phyloP scores from a whole-genome alignment of 2,113 vertebrate species.

The Seriola quinqueradiata region DNA sequence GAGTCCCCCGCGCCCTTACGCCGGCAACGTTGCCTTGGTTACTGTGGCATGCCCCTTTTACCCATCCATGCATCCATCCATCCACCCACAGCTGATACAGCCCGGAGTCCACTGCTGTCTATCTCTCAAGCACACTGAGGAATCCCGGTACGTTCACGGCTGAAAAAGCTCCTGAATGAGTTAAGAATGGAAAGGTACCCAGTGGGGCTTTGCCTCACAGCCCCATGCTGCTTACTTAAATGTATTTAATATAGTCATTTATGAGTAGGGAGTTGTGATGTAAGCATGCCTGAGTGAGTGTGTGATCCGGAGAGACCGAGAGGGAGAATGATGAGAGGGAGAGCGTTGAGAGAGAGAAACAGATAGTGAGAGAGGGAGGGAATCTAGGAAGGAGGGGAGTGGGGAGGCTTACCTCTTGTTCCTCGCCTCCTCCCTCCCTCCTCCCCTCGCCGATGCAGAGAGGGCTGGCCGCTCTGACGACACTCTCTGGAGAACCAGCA shows the following conservation, averaged over 20 bases:
- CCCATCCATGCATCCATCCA: conserved; percentile 43
- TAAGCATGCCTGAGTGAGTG: conserved; percentile 74
- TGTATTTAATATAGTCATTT: conserved; percentile 75
- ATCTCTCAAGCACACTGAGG: conserved; percentile 34
- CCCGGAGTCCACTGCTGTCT: conserved; percentile 59
- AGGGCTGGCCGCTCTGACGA: conserved; percentile 88
- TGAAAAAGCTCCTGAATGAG: conserved; percentile 27
- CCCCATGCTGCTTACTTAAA: conserved; percentile 67
- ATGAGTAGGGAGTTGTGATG: conserved; percentile 84
- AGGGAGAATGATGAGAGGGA: conserved; percentile 63
- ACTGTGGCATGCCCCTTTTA: conserved; percentile 72
- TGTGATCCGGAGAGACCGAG: conserved; percentile 66
- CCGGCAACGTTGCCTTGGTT: conserved; percentile 77
- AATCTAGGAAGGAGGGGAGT: conserved; percentile 50
- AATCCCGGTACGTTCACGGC: conserved; percentile 31
- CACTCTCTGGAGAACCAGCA: conserved; percentile 92
- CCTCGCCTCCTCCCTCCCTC: conserved; percentile 71
- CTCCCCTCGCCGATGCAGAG: conserved; percentile 76
- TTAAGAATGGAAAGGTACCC: conserved; percentile 43
- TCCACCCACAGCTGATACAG: conserved; percentile 56
- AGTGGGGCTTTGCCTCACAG: conserved; percentile 69
- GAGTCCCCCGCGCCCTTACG: conserved; percentile 69
- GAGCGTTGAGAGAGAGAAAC: conserved; percentile 58
- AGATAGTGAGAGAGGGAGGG: conserved; percentile 48
- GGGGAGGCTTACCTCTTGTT: conserved; percentile 83